Conservation (phyloP, 2,797 vertebrate species). For the Toxotes lorentzi region DNA sequence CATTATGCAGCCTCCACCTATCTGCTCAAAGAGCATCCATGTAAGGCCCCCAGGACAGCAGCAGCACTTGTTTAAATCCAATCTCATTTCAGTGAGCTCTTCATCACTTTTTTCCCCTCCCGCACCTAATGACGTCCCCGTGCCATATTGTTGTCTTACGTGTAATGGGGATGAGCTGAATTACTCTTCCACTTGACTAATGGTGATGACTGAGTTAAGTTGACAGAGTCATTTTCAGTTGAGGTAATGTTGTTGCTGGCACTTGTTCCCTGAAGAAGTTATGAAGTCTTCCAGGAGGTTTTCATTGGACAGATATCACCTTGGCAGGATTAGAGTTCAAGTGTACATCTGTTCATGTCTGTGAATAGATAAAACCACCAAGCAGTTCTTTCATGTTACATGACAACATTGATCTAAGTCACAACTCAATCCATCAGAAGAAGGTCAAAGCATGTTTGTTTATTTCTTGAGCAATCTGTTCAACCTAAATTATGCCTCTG, state of each 20-base stretch:
- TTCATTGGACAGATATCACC: conserved; percentile 13
- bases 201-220: conserved; percentile 67
- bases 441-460: neutral
- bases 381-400: neutral
- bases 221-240: conserved; percentile 65
- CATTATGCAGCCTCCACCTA: conserved; percentile 79
- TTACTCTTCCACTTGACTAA: conserved; percentile 77
- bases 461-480: neutral
- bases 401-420: neutral
- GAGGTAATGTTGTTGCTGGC: conserved; percentile 58
- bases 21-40: conserved; percentile 66
- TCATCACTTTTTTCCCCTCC: conserved; percentile 64
- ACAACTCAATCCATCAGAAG: neutral
- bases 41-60: conserved; percentile 69
- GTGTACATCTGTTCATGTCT: conserved; percentile 39
- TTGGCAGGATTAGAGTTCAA: conserved; percentile 25
- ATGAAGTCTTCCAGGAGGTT: conserved; percentile 26
- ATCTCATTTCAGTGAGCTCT: conserved; percentile 77
- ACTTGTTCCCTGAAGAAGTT: conserved; percentile 58
- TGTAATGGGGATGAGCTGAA: conserved; percentile 73
- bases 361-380: neutral
- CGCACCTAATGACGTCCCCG: conserved; percentile 60
- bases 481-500: neutral
- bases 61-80: conserved; percentile 79
- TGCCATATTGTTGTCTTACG: conserved; percentile 75